A percentile compares a stretch with the other conserved stretches of the same genome.
Conservation (phyloP, 1,140 invertebrate genomes). For the Wiebesia pumilae region DNA sequence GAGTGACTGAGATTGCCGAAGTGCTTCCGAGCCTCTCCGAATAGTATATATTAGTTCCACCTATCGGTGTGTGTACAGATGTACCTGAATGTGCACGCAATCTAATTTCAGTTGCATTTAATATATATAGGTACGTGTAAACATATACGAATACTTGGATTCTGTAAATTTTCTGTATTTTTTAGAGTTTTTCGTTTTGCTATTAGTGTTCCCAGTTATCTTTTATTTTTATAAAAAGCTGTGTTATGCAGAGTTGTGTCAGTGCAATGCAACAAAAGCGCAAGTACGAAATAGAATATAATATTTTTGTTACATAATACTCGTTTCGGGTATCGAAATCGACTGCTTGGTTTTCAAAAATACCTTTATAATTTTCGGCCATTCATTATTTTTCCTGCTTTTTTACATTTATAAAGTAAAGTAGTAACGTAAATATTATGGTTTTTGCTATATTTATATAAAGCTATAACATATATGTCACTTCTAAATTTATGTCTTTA, state of each 20-base stretch:
- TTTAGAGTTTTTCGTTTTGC: background rate
- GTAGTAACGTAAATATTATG: too few relatives aligned
- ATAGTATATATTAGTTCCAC: background rate
- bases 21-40: slow-evolving; percentile 2
- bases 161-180: background rate
- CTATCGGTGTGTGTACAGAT: background rate
- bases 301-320: background rate
- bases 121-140: background rate
- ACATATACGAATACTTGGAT: background rate
- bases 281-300: background rate
- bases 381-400: too few relatives aligned
- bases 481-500: too few relatives aligned
- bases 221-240: background rate
- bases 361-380: background rate
- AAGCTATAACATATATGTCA: too few relatives aligned
- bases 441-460: too few relatives aligned
- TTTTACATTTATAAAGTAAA: too few relatives aligned
- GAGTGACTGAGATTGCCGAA: background rate
- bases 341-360: background rate
- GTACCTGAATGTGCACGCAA: background rate
- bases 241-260: background rate
- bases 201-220: background rate
- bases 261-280: slow-evolving; percentile 14
- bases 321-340: background rate
- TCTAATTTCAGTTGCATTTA: background rate